Base-by-base conservation (phyloP, 2,888 invertebrate genomes). In the Saturnia pavonia region DNA sequence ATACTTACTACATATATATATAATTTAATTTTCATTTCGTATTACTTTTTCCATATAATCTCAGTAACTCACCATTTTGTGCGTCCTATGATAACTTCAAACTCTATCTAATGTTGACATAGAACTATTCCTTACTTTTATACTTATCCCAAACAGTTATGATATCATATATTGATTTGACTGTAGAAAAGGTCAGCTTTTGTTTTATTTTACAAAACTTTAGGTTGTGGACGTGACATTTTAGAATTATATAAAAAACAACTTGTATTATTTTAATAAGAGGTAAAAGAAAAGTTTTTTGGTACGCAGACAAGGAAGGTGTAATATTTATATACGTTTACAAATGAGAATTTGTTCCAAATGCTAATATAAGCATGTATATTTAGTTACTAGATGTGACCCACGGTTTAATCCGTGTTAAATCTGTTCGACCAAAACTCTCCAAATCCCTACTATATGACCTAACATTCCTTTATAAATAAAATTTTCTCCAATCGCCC, bases 21-120 rank as follows among this genome's bases (percentile, higher is more conserved):
- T n/a, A n/a, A n/a, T n/a, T n/a, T n/a, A n/a, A n/a, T n/a, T n/a
- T n/a, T n/a, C n/a, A n/a, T 57, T 12, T 57, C 25, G 2, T 57
- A 25, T 12, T 12, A 27, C 25, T 60, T 54, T 60, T 19, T 57
- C 42, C 57, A 42, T 22, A 60, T 69, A 43, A 60, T 45, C 11
- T 60, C 27, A 19, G 60, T 14, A 27, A 79, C 85, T 86, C 81
- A 86, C 85, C 85, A 86, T 85, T 70, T 78, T 84, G 78, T 80
- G 76, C 78, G 80, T 76, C 75, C 77, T 75, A 74, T 74, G 74
- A 75, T 74, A 78, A 79, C 76, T 77, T 45, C 76, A 65, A 75
- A 72, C 73, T 71, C 70, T 80, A 76, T 81, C 76, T 85, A 83
- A 80, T 80, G 75, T 70, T 67, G 57, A 22, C 72, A 66, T 14